Percentiles rank a stretch among this genome's conserved stretches.
These are phyloP conservation scores for Drosophila lutescens DNA, from an alignment of 2,888 invertebrate genomes.

Conservation along the genomic window DNA sequence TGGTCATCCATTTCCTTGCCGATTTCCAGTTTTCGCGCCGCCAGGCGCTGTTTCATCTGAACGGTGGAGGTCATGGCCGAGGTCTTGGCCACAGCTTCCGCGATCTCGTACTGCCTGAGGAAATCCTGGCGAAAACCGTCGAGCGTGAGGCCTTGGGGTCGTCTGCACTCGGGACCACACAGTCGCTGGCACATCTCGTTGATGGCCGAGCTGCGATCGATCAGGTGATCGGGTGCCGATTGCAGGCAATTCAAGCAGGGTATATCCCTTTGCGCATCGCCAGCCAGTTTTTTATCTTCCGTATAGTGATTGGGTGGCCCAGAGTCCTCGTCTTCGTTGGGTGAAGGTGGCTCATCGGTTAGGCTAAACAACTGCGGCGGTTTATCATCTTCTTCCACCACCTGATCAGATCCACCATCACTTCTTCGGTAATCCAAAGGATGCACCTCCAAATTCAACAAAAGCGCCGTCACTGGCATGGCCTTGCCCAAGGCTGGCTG, in stretches of 20 bases:
- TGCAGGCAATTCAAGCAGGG: conserved; percentile 77
- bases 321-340: conserved; percentile 38
- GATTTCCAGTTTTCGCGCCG: conserved; percentile 86
- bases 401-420: conserved; percentile 37
- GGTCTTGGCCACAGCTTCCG: conserved; percentile 86
- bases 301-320: conserved; percentile 27
- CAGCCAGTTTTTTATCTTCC: conserved; percentile 42
- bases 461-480: conserved; percentile 83
- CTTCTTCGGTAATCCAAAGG: conserved; percentile 41
- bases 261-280: conserved; percentile 48
- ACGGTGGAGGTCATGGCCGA: conserved; percentile 86
- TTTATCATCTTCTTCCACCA: conserved; percentile 62
- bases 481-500: conserved; percentile 82
- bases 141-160: conserved; percentile 51
- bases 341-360: conserved; percentile 55
- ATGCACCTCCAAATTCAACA: conserved; percentile 72
- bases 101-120: conserved; percentile 85
- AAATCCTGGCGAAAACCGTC: conserved; percentile 77
- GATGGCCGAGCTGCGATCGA: conserved; percentile 54
- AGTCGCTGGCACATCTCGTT: conserved; percentile 81
- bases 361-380: conserved; percentile 78
- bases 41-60: conserved; percentile 85
- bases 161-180: conserved; percentile 80
- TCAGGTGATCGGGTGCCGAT: conserved; percentile 51
- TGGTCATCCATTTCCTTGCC: conserved; percentile 84